Base-by-base conservation (phyloP, 1,140 invertebrate genomes). In the Muscidifurax raptorellus region DNA sequence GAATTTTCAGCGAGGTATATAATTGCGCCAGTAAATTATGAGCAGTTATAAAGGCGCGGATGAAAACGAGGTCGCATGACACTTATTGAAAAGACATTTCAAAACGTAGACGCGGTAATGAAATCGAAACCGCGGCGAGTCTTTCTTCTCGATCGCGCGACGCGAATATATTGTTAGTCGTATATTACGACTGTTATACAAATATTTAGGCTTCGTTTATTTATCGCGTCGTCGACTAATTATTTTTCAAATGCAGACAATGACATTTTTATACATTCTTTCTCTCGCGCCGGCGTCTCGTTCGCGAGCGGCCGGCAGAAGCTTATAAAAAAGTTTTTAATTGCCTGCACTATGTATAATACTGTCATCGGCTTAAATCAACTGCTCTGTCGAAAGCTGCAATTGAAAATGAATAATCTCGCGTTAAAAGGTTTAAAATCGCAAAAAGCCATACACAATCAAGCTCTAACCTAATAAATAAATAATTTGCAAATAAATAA, bases 251-350 rank as follows among this genome's bases (percentile, higher is more conserved):
- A 10, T 40, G 36, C 52, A 47, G 44, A 59, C 52, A 6, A 40
- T 10, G 36, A 40, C 36, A 40, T 10, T 10, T 40, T 9, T 40
- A 40, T 9, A 40, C n/a, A n/a, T n/a, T n/a, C n/a, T n/a, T 40
- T 18, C 22, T 59, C 52, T 15, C 18, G 15, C 3, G 47, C 47
- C 2, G 32, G 5, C 32, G 72, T 75, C 36, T 22, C 15, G 0
- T 4, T 18, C 47, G 44, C 44, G 44, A 47, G 72, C 15, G 7
- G n/a, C 4, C 22, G 27, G 18, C 13, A 47, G 10, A 47, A 52
- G 44, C 7, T 80, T 80, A 67, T n/a, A 10, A 71, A 47, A 72
- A 80, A 80, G 79, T 72, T 72, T 10, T 44, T 71, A 72, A 71
- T 71, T 76, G 74, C 74, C 22, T 0, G 44, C 44, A 47, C 3